A percentile compares a stretch with the other conserved stretches of the same genome.
Evolutionary conservation across 2,888 invertebrate genomes (phyloP).

Genomic region (Aethes cnicana): DNA sequence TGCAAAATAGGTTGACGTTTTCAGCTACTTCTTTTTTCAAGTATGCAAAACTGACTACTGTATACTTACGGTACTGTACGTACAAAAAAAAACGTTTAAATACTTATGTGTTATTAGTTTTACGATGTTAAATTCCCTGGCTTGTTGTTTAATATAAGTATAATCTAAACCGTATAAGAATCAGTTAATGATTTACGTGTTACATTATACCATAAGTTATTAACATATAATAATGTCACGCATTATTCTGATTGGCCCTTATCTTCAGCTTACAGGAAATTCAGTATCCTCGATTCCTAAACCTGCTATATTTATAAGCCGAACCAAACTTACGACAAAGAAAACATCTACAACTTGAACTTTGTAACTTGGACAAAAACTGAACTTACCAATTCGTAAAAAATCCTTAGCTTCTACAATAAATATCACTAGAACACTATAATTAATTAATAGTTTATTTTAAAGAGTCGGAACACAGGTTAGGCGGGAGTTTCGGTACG

Average conservation of each 20-base stretch:
- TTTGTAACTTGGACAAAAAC: neutral
- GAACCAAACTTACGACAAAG: neutral
- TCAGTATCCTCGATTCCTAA: slow-evolving; percentile 5
- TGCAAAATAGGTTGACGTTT: no score
- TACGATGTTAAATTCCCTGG: no score
- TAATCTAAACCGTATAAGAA: no score
- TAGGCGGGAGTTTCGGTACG: slow-evolving; percentile 44
- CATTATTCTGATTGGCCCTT: neutral
- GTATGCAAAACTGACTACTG: no score
- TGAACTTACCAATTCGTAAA: slow-evolving; percentile 30
- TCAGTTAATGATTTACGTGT: no score
- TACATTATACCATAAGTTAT: no score
- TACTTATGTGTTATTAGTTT: no score
- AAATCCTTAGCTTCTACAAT: slow-evolving; percentile 14
- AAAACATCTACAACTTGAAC: neutral
- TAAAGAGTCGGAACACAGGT: slow-evolving; percentile 35
- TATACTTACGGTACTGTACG: no score
- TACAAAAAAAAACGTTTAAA: no score
- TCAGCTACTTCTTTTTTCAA: no score
- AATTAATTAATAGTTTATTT: slow-evolving; percentile 33
- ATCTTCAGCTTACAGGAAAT: slow-evolving; percentile 12
- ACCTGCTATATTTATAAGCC: slow-evolving; percentile 22
- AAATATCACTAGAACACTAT: slow-evolving; percentile 34
- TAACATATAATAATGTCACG: neutral
- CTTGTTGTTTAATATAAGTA: no score